Conservation (phyloP, 2,888 invertebrate species). For the Acronicta alni region DNA sequence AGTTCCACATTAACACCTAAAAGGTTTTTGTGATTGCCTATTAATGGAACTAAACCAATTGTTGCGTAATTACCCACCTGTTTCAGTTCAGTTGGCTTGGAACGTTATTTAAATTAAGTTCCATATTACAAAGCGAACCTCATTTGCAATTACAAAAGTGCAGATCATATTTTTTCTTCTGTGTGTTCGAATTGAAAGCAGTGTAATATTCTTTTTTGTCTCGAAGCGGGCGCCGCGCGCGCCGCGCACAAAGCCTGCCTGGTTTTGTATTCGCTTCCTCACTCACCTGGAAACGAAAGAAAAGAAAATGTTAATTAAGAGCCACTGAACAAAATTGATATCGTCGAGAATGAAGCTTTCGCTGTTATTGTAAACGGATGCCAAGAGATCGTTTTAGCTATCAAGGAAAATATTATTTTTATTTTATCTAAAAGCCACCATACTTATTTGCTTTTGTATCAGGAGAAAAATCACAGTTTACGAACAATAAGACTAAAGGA, state of each 20-base stretch:
- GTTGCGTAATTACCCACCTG: constrained; percentile 64
- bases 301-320: constrained; percentile 89
- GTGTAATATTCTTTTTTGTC: constrained; percentile 86
- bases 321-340: constrained; percentile 87
- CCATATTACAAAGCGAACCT: constrained; percentile 82
- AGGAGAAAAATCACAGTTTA: constrained; percentile 30
- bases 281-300: constrained; percentile 89
- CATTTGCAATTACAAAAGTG: constrained; percentile 87
- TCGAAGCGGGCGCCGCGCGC: constrained; percentile 66
- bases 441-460: constrained; percentile 27
- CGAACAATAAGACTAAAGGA: constrained; percentile 45
- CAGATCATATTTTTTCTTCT: constrained; percentile 85
- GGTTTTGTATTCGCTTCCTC: constrained; percentile 83
- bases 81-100: constrained; percentile 67
- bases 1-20: constrained; percentile 22
- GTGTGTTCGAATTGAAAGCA: constrained; percentile 85
- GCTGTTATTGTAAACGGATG: constrained; percentile 82
- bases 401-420: constrained; percentile 56
- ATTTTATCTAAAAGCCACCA: constrained; percentile 46
- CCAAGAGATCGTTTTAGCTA: constrained; percentile 69
- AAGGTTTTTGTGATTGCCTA: constrained; percentile 19
- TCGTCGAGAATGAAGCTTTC: constrained; percentile 79
- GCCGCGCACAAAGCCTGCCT: constrained; percentile 78
- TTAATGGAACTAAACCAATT: constrained; percentile 58
- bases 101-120: constrained; percentile 81